A percentile compares a stretch with the other conserved stretches of the same genome.
These are phyloP conservation scores for Aythya baeri DNA, from an alignment of 2,113 vertebrate species.

Conservation along the genomic window DNA sequence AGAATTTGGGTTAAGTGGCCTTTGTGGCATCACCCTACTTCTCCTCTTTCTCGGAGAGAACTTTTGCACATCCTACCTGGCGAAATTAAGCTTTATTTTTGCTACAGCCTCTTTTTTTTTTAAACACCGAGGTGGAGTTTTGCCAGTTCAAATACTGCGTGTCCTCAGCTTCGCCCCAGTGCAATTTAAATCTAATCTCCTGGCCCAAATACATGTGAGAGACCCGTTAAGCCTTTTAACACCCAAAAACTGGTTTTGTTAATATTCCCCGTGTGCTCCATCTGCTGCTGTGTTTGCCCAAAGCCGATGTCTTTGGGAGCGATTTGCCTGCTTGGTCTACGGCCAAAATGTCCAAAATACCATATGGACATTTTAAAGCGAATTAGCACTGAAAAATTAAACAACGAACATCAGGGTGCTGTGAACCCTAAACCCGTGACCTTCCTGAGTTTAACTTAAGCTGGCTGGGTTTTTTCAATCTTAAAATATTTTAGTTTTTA, in stretches of 20 bases:
- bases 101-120: neutral
- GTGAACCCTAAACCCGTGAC: neutral
- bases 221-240: constrained; percentile 59
- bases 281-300: constrained; percentile 60
- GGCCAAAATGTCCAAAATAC: constrained; percentile 56
- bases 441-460: neutral
- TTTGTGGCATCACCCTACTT: neutral
- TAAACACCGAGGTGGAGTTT: neutral
- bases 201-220: constrained; percentile 12
- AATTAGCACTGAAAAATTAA: constrained; percentile 11
- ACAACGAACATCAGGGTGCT: neutral
- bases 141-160: constrained; percentile 33
- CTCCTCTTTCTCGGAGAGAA: neutral
- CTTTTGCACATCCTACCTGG: neutral
- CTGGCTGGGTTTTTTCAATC: neutral
- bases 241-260: constrained; percentile 54
- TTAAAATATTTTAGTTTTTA: neutral
- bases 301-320: constrained; percentile 48
- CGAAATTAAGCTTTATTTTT: constrained; percentile 3
- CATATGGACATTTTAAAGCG: constrained; percentile 47
- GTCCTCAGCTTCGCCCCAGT: constrained; percentile 38
- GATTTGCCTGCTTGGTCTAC: constrained; percentile 10
- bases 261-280: constrained; percentile 39
- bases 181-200: neutral
- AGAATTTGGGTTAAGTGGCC: neutral